A percentile compares a stretch with the other conserved stretches of the same genome.
Conservation (phyloP, 1,140 invertebrate genomes). For the Panulirus ornatus region DNA sequence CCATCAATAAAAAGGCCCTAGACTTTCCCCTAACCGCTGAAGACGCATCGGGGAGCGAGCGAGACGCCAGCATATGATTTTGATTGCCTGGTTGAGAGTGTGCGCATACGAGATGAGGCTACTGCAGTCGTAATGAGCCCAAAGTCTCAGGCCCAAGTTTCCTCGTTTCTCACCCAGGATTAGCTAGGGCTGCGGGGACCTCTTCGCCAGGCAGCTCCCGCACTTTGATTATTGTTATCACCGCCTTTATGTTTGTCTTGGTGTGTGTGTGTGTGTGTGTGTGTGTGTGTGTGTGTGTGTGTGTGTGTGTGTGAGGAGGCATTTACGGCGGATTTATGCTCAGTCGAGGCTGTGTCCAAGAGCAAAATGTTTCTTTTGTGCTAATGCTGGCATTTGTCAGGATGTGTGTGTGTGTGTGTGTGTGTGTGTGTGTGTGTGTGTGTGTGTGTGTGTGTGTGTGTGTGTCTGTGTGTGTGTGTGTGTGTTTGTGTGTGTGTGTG, state of each 20-base stretch:
- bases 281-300: background rate
- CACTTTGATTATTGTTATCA: constrained; percentile 49
- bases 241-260: background rate
- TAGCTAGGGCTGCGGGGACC: constrained; percentile 39
- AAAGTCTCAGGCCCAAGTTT: constrained; percentile 66
- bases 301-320: background rate
- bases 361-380: constrained; percentile 4
- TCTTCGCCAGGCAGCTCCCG: constrained; percentile 15
- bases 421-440: too few relatives aligned
- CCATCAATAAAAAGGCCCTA: background rate
- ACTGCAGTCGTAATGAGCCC: constrained; percentile 70
- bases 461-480: too few relatives aligned
- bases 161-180: constrained; percentile 65
- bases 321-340: background rate
- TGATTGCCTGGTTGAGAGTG: constrained; percentile 64
- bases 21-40: too few relatives aligned
- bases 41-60: background rate
- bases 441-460: too few relatives aligned
- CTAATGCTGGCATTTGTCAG: background rate
- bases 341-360: background rate
- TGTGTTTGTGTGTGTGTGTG: too few relatives aligned
- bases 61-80: constrained; percentile 57
- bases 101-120: constrained; percentile 65
- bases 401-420: too few relatives aligned
- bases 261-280: background rate